Evolutionary conservation across 2,113 vertebrate species (phyloP).

Genomic region (Saimiri boliviensis): DNA sequence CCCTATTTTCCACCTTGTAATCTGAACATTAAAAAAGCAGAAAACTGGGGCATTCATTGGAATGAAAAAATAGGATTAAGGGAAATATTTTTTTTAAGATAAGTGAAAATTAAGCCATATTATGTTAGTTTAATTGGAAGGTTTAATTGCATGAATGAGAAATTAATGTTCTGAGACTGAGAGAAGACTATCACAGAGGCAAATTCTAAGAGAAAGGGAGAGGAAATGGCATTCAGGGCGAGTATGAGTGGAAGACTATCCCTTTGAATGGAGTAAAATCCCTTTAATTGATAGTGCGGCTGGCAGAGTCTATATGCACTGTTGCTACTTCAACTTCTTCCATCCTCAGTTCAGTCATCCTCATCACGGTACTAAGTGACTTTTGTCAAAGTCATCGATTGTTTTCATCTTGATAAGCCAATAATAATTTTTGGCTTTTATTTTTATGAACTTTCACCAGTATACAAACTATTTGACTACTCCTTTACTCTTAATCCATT

Average conservation of each 20-base stretch:
- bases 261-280: neutral
- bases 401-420: neutral
- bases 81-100: constrained; percentile 7
- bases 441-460: neutral
- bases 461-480: neutral
- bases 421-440: neutral
- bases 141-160: neutral
- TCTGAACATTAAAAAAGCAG: neutral
- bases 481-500: neutral
- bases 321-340: neutral
- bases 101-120: neutral
- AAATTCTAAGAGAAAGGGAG: neutral
- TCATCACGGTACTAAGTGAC: neutral
- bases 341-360: neutral
- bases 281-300: neutral
- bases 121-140: neutral
- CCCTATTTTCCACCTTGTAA: neutral
- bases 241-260: neutral
- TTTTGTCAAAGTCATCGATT: neutral
- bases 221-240: neutral
- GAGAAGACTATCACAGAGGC: neutral
- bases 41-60: neutral
- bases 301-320: neutral
- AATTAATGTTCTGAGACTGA: neutral
- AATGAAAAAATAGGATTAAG: neutral